These are phyloP conservation scores for Pungitius pungitius DNA, from an alignment of 2,113 vertebrate genomes.

Conservation along the genomic window DNA sequence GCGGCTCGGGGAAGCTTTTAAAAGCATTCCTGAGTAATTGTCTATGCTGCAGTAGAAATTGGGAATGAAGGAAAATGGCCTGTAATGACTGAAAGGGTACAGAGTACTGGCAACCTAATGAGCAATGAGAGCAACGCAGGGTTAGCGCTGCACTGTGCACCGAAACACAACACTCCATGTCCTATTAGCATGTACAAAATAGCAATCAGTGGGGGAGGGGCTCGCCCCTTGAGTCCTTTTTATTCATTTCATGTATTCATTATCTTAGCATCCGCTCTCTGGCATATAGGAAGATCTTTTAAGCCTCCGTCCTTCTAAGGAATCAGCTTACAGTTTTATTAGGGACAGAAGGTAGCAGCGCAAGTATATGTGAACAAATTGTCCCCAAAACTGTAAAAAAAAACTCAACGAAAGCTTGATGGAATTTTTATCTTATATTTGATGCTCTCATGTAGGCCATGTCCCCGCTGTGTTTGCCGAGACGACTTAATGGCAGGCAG, in stretches of 20 bases:
- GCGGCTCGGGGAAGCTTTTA: constrained; percentile 60
- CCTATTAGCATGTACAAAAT: constrained; percentile 29
- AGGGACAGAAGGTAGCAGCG: constrained; percentile 12
- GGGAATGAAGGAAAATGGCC: constrained; percentile 63
- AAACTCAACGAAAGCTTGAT: constrained; percentile 14
- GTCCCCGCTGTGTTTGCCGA: constrained; percentile 46
- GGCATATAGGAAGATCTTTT: constrained; percentile 11
- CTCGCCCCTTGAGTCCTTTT: constrained; percentile 11
- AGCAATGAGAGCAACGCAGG: constrained; percentile 24
- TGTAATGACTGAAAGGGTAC: constrained; percentile 56
- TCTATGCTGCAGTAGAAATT: constrained; percentile 61
- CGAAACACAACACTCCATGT: constrained; percentile 34
- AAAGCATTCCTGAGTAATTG: constrained; percentile 76
- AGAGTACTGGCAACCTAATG: constrained; percentile 52
- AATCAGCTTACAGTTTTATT: constrained; percentile 13
- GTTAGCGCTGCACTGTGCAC: constrained; percentile 40
- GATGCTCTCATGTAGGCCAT: constrained; percentile 44
- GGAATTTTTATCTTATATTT: constrained; percentile 17
- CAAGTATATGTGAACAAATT: constrained; percentile 32
- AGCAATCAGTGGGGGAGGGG: constrained; percentile 2
- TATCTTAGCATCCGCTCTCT: constrained; percentile 34
- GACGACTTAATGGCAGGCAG: constrained; percentile 48
- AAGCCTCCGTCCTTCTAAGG: constrained; percentile 16
- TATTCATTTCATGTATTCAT: constrained; percentile 41
- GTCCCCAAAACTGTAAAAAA: constrained; percentile 6